phyloP scores from a whole-genome alignment of 2,113 vertebrate genomes.

The Brevimyrus niger region DNA sequence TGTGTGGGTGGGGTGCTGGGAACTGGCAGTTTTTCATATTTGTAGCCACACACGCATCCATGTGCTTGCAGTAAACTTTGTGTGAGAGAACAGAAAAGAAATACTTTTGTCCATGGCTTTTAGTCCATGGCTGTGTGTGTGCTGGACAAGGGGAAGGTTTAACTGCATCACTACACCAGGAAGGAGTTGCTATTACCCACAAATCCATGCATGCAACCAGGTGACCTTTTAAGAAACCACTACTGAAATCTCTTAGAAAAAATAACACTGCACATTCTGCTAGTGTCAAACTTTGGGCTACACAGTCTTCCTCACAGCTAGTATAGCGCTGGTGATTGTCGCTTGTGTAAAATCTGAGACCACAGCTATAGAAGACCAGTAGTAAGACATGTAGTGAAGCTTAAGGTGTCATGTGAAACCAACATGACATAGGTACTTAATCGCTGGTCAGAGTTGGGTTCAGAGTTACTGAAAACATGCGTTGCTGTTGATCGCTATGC shows the following conservation, averaged over 20 bases:
- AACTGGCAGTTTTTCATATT: background rate
- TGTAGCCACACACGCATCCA: background rate
- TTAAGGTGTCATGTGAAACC: background rate
- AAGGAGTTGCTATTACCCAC: background rate
- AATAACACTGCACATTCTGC: background rate
- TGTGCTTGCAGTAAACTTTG: background rate
- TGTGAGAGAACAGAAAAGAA: background rate
- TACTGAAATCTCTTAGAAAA: background rate
- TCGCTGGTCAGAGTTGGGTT: background rate
- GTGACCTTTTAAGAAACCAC: background rate
- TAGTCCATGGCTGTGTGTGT: background rate
- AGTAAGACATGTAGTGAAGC: background rate
- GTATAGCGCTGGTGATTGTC: background rate
- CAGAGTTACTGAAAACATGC: background rate
- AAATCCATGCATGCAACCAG: background rate
- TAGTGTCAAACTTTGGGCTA: background rate
- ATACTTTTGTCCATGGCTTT: background rate
- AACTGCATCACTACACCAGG: background rate
- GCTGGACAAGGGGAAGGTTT: background rate
- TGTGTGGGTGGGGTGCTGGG: background rate
- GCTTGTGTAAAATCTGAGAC: background rate
- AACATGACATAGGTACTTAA: background rate
- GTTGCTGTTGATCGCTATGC: background rate
- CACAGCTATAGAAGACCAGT: background rate
- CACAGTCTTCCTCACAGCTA: background rate